Base-by-base conservation (phyloP, 2,797 vertebrate species). In the Myotis pilosus region DNA sequence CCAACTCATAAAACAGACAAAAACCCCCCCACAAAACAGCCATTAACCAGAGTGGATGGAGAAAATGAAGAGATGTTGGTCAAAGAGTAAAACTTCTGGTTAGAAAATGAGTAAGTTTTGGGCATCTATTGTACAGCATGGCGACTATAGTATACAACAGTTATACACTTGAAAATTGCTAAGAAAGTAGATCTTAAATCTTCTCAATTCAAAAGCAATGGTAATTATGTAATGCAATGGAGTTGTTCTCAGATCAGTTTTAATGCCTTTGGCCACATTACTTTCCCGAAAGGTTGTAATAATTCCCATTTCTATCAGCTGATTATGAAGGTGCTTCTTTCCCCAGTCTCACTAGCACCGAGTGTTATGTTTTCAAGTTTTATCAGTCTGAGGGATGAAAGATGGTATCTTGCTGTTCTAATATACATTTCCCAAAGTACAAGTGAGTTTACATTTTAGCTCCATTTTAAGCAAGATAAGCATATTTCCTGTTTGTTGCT, bases 401-500 rank as follows among this genome's bases (percentile, higher is more conserved):
- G 81, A 64, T 36, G n/a, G 30, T 38, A 72, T 66, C 41, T 83
- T 28, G 30, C 30, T 69, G 53, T 84, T 87, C 78, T 81, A 71
- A n/a, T 47, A 7, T 33, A 7, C n/a, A 83, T 79, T 85, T 86
- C 57, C 38, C 38, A 60, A 44, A 60, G 4, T 51, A 30, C 22
- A 55, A 83, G 41, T 71, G 30, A 72, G 57, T 87, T 94, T 84
- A 53, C 16, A 81, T 81, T 89, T 89, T 69, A 60, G 89, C 75
- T 91, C 55, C 5, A 44, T 78, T 93, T 88, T 60, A 64, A 85
- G 53, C 51, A 64, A 49, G 55, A 9, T n/a, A 44, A 38, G 33
- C 41, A 22, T 69, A 33, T 69, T 84, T 80, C 86, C 94, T 90
- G 66, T 93, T 74, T 91, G 57, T 75, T 90, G 44, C 38, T 89